Evolutionary conservation across 2,888 invertebrate genomes (phyloP), one percentile per base, ranked within the genome.

Genomic region (Zaprionus obscuricornis): DNA sequence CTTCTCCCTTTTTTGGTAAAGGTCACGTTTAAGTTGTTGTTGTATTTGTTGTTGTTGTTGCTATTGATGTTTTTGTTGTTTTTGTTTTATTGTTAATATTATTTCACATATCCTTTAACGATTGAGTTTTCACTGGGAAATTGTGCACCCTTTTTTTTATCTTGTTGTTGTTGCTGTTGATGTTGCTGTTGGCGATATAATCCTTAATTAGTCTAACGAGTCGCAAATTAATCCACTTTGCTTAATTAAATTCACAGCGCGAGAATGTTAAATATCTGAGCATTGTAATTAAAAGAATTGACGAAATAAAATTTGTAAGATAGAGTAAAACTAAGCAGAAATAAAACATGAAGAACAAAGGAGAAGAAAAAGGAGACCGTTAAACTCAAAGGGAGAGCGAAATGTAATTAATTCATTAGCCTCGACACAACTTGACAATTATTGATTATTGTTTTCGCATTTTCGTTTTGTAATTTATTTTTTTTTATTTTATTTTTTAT

Each of bases 131-230:
- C 17, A 34, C 54, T 18, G 51, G 47, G 43, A 59, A 47, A 52
- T 39, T 55, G 39, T 11, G 46, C 43, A 45, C 11, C 22, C 43
- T 13, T 31, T 36, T 31, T 59, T 20, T 22, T 3, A 2, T 50
- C 18, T 37, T 37, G 29, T 24, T 50, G 42, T 11, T 37, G 47
- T 40, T 52, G 33, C 29, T 51, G 56, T 33, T 70, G 42, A 36
- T 63, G 55, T 56, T 73, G 67, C 59, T 87, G 70, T 59, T 71
- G 63, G 55, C 18, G 74, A 68, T 76, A 70, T 88, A 83, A 88
- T 87, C 88, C 88, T 86, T 88, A 88, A 89, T 89, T 89, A 88
- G 86, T 78, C 73, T 87, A 89, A 88, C 86, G 88, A 88, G 78
- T 84, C 84, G 87, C 85, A 87, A 89, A 87, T 87, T 87, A 87